Base-by-base conservation (phyloP, 2,888 invertebrate species). In the Copidosoma aretas region DNA sequence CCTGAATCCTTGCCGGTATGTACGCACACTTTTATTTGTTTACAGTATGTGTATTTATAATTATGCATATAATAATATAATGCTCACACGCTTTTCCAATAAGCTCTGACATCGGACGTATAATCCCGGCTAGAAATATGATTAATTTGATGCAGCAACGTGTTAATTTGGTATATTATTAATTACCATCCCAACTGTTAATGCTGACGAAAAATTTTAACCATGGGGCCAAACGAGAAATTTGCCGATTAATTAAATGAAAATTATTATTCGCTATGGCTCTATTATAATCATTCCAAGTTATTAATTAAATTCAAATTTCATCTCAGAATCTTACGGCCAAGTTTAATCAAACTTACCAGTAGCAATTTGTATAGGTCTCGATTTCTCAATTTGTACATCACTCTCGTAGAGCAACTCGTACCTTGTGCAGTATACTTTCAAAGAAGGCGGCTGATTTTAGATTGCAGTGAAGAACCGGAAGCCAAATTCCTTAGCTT, bases 1-100 rank as follows among this genome's bases (percentile, higher is more conserved):
- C 81, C 83, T 12, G 82, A 82, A 71, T 79, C 82, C n/a, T 72
- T 83, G 69, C 79, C 83, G 75, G 83, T 83, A 76, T 77, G 83
- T 76, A 46, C 17, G 3, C 14, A 46, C 12, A 46, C 17, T 46
- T 46, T 17, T 8, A 32, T 32, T 32, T 8, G 32, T 32, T 32
- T 8, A 32, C 32, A n/a, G n/a, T n/a, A n/a, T n/a, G n/a, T n/a
- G n/a, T n/a, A n/a, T 32, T 32, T 32, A 32, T 32, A 32, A 32
- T 32, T n/a, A 8, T 32, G 32, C 8, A 32, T 8, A 32, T 8
- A 32, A 8, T 8, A 32, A 8, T 3, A 8, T 3, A 5, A 8
- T 41, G 4, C n/a, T n/a, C 46, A 53, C 39, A 58, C 21, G 2
- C 21, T n/a, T n/a, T 62, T 41, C 51, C 43, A 10, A 46, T 21